Base-by-base conservation (phyloP, 2,113 vertebrate genomes). In the Aphelocoma coerulescens region DNA sequence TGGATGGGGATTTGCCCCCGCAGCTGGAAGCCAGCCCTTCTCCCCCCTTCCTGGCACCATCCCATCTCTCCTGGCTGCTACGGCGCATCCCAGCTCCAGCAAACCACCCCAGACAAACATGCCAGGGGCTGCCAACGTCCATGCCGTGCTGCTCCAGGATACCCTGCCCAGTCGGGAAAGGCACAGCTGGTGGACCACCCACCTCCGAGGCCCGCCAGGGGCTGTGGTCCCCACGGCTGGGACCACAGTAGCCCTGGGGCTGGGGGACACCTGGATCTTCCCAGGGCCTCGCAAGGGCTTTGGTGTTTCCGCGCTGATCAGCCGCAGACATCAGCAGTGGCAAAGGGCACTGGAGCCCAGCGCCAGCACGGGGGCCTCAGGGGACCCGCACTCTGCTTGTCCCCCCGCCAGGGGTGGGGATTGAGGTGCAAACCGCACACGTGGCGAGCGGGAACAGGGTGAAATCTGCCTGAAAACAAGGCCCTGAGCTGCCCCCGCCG, bases 151-250 rank as follows among this genome's bases (percentile, higher is more conserved):
- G 71, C 67, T 24, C 13, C 7, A 4, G 22, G 72, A n/a, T 22
- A 6, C 20, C 23, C 23, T 62, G 51, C 55, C 33, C 44, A 1
- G 35, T 2, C 0, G 4, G 28, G n/a, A 12, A 11, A 17, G 39
- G 77, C 16, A 0, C 33, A 32, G 32, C 41, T 5, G 9, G 24
- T 4, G n/a, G 57, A n/a, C n/a, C 23, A 26, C 41, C 55, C 55
- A 6, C 6, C 11, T 11, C 5, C 0, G 16, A 13, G 26, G 27
- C 24, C 68, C 21, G 3, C 0, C 4, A 1, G 8, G 39, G 46
- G 55, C 33, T 62, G 43, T 18, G 4, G 0, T 11, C 7, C 32
- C 59, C 26, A 15, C 14, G 3, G 57, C 33, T 0, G 27, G 23
- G 33, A 17, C 32, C 48, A 2, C 33, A 6, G 69, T 24, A 48